These are phyloP conservation scores for Microcebus jonahi DNA, from an alignment of 2,113 vertebrate genomes.

Conservation along the genomic window DNA sequence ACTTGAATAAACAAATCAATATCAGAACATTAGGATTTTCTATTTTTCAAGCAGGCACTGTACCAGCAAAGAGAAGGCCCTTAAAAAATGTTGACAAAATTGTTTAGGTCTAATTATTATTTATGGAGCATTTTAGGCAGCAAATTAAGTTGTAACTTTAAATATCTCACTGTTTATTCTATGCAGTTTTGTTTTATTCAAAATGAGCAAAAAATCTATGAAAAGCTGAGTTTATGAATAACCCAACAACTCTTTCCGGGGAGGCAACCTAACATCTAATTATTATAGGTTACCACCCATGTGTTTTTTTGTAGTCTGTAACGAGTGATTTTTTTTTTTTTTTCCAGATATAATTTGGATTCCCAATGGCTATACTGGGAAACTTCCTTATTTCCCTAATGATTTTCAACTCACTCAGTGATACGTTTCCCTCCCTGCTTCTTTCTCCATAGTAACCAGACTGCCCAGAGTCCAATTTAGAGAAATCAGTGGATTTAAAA, in stretches of 20 bases:
- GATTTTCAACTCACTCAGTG: neutral
- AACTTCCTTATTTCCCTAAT: neutral
- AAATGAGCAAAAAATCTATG: neutral
- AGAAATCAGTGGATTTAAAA: neutral
- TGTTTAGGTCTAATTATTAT: neutral
- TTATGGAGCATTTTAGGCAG: neutral
- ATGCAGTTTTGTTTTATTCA: neutral
- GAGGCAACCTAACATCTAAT: neutral
- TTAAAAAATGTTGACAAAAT: neutral
- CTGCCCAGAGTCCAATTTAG: neutral
- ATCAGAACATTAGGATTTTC: neutral
- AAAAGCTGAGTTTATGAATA: neutral
- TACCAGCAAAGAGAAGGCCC: neutral
- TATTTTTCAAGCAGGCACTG: neutral
- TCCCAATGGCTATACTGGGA: neutral
- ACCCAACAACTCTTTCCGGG: neutral
- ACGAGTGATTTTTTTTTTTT: neutral
- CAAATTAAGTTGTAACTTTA: neutral
- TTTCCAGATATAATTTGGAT: neutral
- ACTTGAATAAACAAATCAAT: neutral
- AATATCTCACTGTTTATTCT: neutral
- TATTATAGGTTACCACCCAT: too few species aligned
- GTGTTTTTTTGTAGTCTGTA: neutral
- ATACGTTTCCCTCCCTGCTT: neutral
- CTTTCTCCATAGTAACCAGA: neutral